Conservation (phyloP, 1,140 invertebrate species). For the Papilio xuthus region DNA sequence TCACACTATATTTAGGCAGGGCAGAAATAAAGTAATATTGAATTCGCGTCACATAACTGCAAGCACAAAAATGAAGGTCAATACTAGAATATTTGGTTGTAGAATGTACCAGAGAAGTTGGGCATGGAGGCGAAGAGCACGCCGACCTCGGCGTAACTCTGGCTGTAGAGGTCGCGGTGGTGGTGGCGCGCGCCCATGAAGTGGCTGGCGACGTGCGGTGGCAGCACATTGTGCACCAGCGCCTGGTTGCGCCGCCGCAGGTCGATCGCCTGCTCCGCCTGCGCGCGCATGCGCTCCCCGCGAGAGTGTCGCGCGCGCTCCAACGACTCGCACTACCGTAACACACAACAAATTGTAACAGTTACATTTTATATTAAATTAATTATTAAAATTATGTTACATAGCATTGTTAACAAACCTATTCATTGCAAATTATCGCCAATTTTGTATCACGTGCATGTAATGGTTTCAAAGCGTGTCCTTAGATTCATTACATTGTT, state of each 20-base stretch:
- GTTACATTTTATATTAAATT: too few relatives aligned
- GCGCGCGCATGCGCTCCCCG: conserved; percentile 83
- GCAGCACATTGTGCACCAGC: conserved; percentile 92
- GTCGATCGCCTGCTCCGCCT: conserved; percentile 92
- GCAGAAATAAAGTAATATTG: too few relatives aligned
- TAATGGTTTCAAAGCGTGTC: too few relatives aligned
- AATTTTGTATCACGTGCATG: too few relatives aligned
- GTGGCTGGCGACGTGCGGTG: conserved; percentile 94
- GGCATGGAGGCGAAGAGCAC: conserved; percentile 98
- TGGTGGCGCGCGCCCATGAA: conserved; percentile 92
- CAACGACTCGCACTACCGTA: conserved; percentile 60
- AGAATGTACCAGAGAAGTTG: conserved; percentile 89
- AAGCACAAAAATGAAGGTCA: too few relatives aligned
- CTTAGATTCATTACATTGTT: not conserved
- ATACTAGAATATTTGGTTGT: not conserved
- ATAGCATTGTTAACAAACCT: too few relatives aligned
- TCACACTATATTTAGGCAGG: too few relatives aligned
- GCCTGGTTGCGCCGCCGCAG: conserved; percentile 94
- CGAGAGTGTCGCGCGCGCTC: conserved; percentile 73
- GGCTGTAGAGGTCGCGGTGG: conserved; percentile 95
- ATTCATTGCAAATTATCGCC: too few relatives aligned
- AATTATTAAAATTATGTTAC: too few relatives aligned
- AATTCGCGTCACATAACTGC: too few relatives aligned
- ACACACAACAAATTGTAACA: conserved; percentile 43
- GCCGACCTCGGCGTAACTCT: conserved; percentile 95